Base-by-base conservation (phyloP, 2,888 invertebrate genomes). In the Psylliodes chrysocephalus region DNA sequence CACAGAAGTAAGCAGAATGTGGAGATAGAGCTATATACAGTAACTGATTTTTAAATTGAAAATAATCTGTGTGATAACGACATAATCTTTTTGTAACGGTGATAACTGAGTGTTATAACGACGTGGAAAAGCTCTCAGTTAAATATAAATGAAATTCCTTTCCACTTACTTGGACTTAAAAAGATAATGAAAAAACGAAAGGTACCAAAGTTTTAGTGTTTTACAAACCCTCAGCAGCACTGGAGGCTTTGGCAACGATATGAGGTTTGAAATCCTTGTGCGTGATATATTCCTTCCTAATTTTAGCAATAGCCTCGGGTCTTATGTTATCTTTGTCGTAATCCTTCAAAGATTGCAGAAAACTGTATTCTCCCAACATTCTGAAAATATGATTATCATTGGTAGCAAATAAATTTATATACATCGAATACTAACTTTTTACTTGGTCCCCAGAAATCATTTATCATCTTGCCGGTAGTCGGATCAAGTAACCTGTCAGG, bases 251-350 rank as follows among this genome's bases (percentile, higher is more conserved):
- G 10, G 92, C 91, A 57, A 94, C 91, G 59, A 91, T 86, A 63
- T 87, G 84, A 1, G 94, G 93, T 72, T 91, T 91, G 79, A 94
- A 94, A 75, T 91, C 90, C 76, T 90, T 89, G 78, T 94, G 86
- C 0, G 88, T 86, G 28, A 92, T 82, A 80, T 89, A 93, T 75
- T 92, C 91, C 77, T 90, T 90, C 68, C 92, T 84, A 69, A 92
- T 90, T 81, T 90, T 90, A 72, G 86, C 84, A 89, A 94, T 93
- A 8, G 88, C 86, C 19, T 86, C 85, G 1, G 85, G 77, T 38
- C 91, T 89, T 71, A 95, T 94, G 80, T 93, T 91, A 75, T 95
- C 94, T 82, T 92, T 94, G 79, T 94, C 93, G 77, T 91, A 95
- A 69, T 91, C 91, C 81, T 88, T 89, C 28, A 94, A 81, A 38